Evolutionary conservation across 2,113 vertebrate species (phyloP), one percentile per base, ranked within the genome.

Genomic region (Dryoscopus gambensis): DNA sequence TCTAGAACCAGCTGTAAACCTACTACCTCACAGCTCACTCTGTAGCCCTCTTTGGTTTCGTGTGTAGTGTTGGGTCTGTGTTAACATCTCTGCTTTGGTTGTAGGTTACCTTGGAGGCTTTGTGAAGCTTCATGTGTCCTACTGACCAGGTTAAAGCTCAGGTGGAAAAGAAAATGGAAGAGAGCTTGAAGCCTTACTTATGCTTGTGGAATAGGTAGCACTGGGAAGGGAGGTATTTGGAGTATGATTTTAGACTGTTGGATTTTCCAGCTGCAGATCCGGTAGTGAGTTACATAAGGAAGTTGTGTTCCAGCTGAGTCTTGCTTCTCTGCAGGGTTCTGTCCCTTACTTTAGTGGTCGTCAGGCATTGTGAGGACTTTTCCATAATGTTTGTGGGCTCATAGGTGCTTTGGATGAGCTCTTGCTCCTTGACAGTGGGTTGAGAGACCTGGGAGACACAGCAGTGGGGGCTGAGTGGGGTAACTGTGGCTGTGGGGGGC

Each of bases 371-470:
- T 6, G 33, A 13, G 13, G 64, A 10, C 64, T 25, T 8, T 30
- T 40, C 11, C 12, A 6, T 8, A 1, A 49, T 0, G 1, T 44
- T 15, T 49, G 23, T 39, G 68, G 28, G 31, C 37, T 84, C 3
- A 1, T 5, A 12, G 49, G 37, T 42, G 7, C 56, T 44, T 11
- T 11, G 22, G 30, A 65, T 63, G 70, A 28, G 15, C 3, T 1
- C 15, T 33, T 30, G 4, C 25, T 40, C 19, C 25, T 42, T 0
- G 6, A 14, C 64, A 56, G 8, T 0, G 24, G 10, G 27, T 37
- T 1, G 0, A 4, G 2, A 11, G 59, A 4, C 31, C 13, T 23
- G 4, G 37, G 55, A 50, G 40, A 20, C 7, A 1, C 0, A 3
- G 65, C 16, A 13, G 35, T 7, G n/a, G 21, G 1, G 37, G 55